phyloP scores from a whole-genome alignment of 2,113 vertebrate species.

The Aptenodytes forsteri region DNA sequence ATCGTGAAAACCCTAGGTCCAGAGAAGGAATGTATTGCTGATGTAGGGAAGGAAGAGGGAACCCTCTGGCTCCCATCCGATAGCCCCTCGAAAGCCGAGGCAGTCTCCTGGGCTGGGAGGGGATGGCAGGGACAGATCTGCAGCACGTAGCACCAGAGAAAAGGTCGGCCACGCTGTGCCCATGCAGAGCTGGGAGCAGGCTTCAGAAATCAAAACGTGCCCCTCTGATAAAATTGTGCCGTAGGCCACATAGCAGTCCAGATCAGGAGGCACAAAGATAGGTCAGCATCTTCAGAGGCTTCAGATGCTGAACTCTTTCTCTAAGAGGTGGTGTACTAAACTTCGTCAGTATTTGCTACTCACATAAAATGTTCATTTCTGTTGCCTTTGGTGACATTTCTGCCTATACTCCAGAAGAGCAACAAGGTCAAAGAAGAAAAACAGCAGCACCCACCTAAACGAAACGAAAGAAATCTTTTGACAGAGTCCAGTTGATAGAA shows the following conservation, averaged over 20 bases:
- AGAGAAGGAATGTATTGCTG: neutral
- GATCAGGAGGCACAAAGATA: neutral
- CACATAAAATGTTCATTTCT: neutral
- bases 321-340: neutral
- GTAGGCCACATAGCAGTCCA: neutral
- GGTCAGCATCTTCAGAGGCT: neutral
- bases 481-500: neutral
- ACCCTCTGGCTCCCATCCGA: neutral
- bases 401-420: neutral
- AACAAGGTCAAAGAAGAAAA: neutral
- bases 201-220: neutral
- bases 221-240: neutral
- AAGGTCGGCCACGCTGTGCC: accelerated
- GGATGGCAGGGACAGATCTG: too few species aligned
- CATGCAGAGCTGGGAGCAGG: neutral
- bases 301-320: neutral
- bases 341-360: neutral
- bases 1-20: neutral
- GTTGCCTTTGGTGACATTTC: neutral
- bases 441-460: neutral
- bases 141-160: neutral
- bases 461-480: neutral
- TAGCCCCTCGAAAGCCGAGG: neutral
- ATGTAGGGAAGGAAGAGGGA: neutral
- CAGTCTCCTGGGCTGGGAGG: neutral